These are phyloP conservation scores for Cenopis cana DNA, from an alignment of 2,888 invertebrate genomes.

Conservation along the genomic window DNA sequence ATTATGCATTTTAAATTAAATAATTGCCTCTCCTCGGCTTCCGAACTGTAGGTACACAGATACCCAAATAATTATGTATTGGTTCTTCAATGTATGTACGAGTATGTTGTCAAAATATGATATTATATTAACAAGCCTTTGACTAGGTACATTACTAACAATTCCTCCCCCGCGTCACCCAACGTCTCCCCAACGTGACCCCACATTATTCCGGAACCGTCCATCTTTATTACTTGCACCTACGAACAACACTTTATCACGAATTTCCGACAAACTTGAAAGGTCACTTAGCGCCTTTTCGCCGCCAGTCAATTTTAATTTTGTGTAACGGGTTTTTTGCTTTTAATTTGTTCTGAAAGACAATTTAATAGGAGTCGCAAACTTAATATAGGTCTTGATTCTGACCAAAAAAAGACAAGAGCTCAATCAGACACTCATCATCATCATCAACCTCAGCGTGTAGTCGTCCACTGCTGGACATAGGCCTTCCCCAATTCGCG, in stretches of 20 bases:
- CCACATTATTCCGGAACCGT: conserved; percentile 32
- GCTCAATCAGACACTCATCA: not conserved
- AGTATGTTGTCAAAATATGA: not conserved
- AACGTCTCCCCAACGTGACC: conserved; percentile 4
- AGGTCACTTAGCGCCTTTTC: conserved; percentile 36
- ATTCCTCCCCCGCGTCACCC: not conserved
- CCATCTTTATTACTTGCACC: conserved; percentile 41
- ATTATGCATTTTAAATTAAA: no score
- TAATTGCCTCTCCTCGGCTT: no score
- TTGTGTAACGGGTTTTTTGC: conserved; percentile 16
- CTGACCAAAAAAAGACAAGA: not conserved
- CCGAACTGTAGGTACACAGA: no score
- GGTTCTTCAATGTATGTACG: no score
- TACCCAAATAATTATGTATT: no score
- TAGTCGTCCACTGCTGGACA: no score
- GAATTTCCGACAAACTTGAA: conserved; percentile 34
- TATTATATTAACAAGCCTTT: conserved; percentile 5
- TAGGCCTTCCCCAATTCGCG: no score
- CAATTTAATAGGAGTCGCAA: conserved; percentile 4
- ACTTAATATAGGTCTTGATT: not conserved
- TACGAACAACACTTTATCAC: conserved; percentile 42
- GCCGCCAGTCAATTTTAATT: conserved; percentile 31
- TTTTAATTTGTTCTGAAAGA: conserved; percentile 18
- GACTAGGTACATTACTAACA: not conserved
- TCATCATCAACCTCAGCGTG: no score